These are phyloP conservation scores for Plusia festucae DNA, from an alignment of 2,888 invertebrate species.

Conservation along the genomic window DNA sequence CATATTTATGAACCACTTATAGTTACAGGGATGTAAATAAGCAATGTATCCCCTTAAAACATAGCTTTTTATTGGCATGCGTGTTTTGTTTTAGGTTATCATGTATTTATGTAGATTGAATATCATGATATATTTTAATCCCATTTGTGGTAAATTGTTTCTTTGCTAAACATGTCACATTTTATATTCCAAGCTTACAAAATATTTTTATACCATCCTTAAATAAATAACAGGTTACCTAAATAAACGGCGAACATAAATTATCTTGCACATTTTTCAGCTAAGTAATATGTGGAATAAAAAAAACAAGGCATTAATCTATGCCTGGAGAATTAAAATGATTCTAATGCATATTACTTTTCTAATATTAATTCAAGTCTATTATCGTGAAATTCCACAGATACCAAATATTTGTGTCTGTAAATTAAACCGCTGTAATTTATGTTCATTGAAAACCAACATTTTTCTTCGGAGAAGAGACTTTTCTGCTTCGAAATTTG, in stretches of 20 bases:
- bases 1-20: too few species aligned
- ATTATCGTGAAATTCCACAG: neutral
- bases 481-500: too few species aligned
- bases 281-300: neutral
- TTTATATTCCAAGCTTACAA: too few species aligned
- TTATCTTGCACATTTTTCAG: neutral
- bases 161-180: too few species aligned
- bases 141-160: neutral
- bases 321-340: neutral
- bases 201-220: too few species aligned
- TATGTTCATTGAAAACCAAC: too few species aligned
- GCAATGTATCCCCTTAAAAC: neutral
- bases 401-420: neutral
- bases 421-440: too few species aligned
- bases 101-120: neutral
- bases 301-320: neutral
- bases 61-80: neutral
- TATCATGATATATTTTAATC: neutral
- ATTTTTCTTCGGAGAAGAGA: too few species aligned
- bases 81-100: neutral
- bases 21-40: neutral
- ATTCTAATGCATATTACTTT: neutral
- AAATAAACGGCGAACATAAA: too few species aligned
- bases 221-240: too few species aligned
- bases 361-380: neutral